Evolutionary conservation across 2,888 invertebrate species (phyloP), one percentile per base, ranked within the genome.

Genomic region (Scaptomyza tumidula): DNA sequence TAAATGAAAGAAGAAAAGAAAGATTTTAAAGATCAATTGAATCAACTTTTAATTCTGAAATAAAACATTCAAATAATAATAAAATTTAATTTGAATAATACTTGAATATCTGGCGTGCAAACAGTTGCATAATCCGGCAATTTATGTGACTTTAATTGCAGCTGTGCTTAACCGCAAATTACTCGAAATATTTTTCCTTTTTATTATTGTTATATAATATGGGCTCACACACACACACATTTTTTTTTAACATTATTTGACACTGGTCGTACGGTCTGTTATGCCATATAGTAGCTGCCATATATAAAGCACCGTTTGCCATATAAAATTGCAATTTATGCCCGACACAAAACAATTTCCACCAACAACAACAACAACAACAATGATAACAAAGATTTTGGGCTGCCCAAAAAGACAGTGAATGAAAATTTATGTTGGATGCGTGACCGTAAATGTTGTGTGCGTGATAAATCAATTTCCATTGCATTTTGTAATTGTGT

Each of bases 391-490:
- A 66, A 60, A 50, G 46, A 55, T 66, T 74, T 66, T 49, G 49
- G 64, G 61, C 77, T 65, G 54, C 67, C 80, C 69, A 80, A 86
- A 80, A 80, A 72, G 84, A 77, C 75, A 84, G 84, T 75, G 79
- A 84, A 85, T 86, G 84, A 75, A 84, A 85, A 85, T 85, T 86
- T 85, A 85, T 85, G 81, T 81, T 64, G 80, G 69, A 81, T 81
- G 80, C 86, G 75, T 85, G 85, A 85, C 85, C 85, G 82, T 80
- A 85, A 81, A 85, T 84, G 84, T 78, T 82, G 80, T 80, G 74
- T 82, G 84, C 72, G 85, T 86, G 86, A 85, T 85, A 85, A 85
- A 85, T 85, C 85, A 85, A 85, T 85, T 85, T 84, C 75, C 84
- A 84, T 83, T 85, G 82, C 85, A 85, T 84, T 85, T 78, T 78